Percentiles rank a stretch among this genome's conserved stretches.
These are phyloP conservation scores for Pocillopora meandrina DNA, from an alignment of 92 coral and sea anemone species.

Conservation along the genomic window DNA sequence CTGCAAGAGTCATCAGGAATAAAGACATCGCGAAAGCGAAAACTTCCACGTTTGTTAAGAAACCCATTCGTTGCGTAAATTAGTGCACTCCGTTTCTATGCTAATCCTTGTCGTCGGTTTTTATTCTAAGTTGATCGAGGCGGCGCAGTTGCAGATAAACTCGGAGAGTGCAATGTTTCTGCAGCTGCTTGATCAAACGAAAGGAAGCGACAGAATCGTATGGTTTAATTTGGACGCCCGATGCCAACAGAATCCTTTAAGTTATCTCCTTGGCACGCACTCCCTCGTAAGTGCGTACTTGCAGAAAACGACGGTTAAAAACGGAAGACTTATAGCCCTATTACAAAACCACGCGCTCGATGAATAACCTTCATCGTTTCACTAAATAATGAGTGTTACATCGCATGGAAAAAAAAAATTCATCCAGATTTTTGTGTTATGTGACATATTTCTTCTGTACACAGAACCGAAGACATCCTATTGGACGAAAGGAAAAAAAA, in stretches of 20 bases:
- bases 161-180: not conserved
- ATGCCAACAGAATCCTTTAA: not conserved
- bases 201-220: not conserved
- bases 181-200: conserved; percentile 27
- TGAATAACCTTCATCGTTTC: not conserved
- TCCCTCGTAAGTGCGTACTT: not conserved
- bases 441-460: conserved; percentile 24
- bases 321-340: not conserved
- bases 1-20: conserved; percentile 82
- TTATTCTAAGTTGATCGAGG: not conserved
- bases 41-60: conserved; percentile 68
- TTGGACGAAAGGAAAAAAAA: conserved; percentile 24
- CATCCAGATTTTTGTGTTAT: conserved; percentile 9
- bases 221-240: not conserved
- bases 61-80: conserved; percentile 44
- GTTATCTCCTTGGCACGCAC: not conserved
- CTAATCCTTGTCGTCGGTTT: not conserved
- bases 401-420: not conserved
- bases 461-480: conserved; percentile 8
- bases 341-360: not conserved
- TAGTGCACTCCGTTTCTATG: not conserved
- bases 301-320: not conserved
- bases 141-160: not conserved
- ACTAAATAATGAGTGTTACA: conserved; percentile 2
- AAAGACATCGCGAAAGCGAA: conserved; percentile 64